Conservation (phyloP, 1,140 invertebrate genomes). For the Odontomachus brunneus region DNA sequence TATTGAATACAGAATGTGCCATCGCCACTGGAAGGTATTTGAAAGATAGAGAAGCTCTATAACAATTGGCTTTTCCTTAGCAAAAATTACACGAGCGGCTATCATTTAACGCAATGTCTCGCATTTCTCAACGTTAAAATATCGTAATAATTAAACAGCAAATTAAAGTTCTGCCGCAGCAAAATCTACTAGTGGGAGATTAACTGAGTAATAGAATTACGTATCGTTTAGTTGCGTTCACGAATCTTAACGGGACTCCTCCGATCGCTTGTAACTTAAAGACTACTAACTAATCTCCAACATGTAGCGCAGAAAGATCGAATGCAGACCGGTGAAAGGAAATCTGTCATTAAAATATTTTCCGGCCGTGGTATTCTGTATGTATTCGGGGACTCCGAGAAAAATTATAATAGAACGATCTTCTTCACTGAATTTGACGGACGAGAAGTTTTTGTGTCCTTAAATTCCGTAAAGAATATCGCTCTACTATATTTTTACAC, state of each 20-base stretch:
- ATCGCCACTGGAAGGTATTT: constrained; percentile 30
- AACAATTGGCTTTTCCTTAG: not conserved
- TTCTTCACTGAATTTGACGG: constrained; percentile 24
- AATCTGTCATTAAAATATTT: constrained; percentile 50
- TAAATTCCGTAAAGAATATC: constrained; percentile 25
- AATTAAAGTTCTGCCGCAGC: not conserved
- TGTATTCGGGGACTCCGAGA: not conserved
- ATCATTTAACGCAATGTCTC: not conserved
- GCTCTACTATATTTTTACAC: constrained; percentile 19
- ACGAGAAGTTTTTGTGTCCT: not conserved
- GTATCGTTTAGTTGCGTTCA: not conserved
- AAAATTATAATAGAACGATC: constrained; percentile 19
- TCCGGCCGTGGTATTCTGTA: not conserved
- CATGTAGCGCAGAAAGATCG: not conserved
- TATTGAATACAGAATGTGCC: constrained; percentile 9
- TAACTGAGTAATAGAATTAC: not conserved
- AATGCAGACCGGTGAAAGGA: not conserved
- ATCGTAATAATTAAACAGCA: constrained; percentile 11
- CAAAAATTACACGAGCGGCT: not conserved
- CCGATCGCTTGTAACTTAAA: not conserved
- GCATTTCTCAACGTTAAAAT: constrained; percentile 6
- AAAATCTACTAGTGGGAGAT: constrained; percentile 1
- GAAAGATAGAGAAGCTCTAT: constrained; percentile 17
- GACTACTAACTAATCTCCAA: not conserved
- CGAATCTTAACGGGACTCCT: not conserved